Evolutionary conservation across 2,888 invertebrate species (phyloP).

Genomic region (Pristionchus maxplancki): DNA sequence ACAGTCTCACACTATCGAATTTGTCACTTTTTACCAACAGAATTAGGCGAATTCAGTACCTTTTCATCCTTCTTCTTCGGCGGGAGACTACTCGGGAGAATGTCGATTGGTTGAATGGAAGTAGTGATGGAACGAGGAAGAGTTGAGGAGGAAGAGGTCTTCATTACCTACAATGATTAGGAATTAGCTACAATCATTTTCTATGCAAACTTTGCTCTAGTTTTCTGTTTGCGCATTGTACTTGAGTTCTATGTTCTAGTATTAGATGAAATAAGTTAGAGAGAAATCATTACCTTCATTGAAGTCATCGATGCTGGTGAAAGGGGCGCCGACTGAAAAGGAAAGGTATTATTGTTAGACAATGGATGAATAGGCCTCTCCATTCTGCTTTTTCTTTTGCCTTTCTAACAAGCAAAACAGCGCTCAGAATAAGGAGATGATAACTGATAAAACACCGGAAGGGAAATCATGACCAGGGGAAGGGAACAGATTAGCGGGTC

Average conservation of each 20-base stretch:
- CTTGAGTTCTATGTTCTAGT: not conserved
- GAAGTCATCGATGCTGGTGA: conserved; percentile 11
- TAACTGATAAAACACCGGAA: not conserved
- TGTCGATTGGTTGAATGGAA: not conserved
- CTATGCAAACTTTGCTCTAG: not conserved
- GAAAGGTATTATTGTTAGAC: conserved; percentile 1
- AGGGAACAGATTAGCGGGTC: conserved; percentile 19
- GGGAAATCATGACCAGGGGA: not conserved
- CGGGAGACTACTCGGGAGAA: conserved; percentile 27
- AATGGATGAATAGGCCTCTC: not conserved
- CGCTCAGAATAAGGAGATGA: not conserved
- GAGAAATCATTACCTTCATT: not conserved
- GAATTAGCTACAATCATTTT: not conserved
- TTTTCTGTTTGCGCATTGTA: not conserved
- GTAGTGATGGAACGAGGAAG: conserved; percentile 36
- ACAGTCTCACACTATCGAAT: too few species aligned
- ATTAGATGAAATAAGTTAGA: not conserved
- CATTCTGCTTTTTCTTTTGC: not conserved
- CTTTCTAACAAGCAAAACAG: not conserved
- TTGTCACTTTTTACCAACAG: too few species aligned
- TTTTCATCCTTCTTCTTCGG: conserved; percentile 23
- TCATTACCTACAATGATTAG: conserved; percentile 3
- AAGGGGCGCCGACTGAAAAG: conserved; percentile 22
- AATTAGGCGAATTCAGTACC: not conserved
- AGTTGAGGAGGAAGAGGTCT: conserved; percentile 26